Evolutionary conservation across 2,113 vertebrate genomes (phyloP).

Genomic region (Rhea pennata): DNA sequence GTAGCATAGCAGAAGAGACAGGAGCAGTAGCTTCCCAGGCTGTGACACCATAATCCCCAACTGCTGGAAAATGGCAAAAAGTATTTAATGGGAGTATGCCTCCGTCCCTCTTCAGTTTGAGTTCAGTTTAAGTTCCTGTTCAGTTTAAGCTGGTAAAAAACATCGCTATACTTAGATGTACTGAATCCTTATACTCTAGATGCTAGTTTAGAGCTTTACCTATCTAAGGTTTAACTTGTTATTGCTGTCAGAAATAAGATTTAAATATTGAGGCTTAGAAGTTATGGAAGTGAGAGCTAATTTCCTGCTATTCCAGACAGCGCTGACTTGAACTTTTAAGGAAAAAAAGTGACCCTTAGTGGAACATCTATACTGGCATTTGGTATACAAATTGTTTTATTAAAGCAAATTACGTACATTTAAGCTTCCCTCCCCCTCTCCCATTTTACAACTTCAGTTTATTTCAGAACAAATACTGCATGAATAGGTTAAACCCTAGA

Average conservation of each 20-base stretch:
- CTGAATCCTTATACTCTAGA: neutral
- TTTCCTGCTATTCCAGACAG: neutral
- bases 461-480: neutral
- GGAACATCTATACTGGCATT: neutral
- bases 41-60: neutral
- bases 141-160: neutral
- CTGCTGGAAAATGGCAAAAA: neutral
- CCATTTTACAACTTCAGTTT: neutral
- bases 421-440: neutral
- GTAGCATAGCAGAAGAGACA: neutral
- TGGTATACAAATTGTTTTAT: slow-evolving; percentile 34
- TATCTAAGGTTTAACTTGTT: neutral
- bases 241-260: neutral
- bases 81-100: neutral
- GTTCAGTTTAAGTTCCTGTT: neutral
- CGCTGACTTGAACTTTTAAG: neutral
- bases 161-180: neutral
- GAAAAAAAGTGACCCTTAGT: neutral
- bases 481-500: neutral
- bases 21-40: neutral
- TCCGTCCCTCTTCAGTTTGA: neutral
- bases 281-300: neutral
- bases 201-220: neutral
- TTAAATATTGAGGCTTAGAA: neutral
- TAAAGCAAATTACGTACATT: slow-evolving; percentile 16